Evolutionary conservation across 1,140 invertebrate genomes (phyloP).

Genomic region (Aphelinus certus): DNA sequence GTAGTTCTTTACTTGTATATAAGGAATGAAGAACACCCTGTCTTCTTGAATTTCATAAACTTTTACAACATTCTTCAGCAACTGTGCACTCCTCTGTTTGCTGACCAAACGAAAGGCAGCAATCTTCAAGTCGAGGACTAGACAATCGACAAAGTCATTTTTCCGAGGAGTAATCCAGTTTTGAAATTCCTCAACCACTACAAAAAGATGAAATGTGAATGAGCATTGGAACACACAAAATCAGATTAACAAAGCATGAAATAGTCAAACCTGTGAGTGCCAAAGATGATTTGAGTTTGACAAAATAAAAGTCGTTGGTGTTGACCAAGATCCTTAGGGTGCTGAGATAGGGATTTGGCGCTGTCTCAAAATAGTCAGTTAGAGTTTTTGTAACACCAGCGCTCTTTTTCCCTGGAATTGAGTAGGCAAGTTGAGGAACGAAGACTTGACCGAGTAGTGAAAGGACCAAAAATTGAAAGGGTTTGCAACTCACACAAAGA

Average conservation of each 20-base stretch:
- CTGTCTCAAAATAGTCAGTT: constrained; percentile 62
- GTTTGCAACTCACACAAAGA: constrained; percentile 47
- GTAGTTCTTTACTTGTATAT: constrained; percentile 56
- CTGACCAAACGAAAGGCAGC: constrained; percentile 70
- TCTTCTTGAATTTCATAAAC: constrained; percentile 67
- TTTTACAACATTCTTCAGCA: constrained; percentile 67
- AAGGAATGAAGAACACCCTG: constrained; percentile 66
- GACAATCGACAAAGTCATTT: constrained; percentile 54
- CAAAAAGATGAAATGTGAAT: constrained; percentile 43
- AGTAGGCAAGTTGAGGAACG: neutral
- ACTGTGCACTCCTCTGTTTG: constrained; percentile 65
- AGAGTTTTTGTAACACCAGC: constrained; percentile 65
- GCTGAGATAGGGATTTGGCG: constrained; percentile 68
- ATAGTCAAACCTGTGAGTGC: constrained; percentile 60
- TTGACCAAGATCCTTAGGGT: constrained; percentile 68
- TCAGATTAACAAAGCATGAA: constrained; percentile 1
- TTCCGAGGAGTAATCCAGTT: constrained; percentile 61
- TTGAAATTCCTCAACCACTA: constrained; percentile 71
- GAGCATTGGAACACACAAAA: constrained; percentile 9
- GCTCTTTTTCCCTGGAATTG: constrained; percentile 67
- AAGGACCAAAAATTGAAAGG: no score
- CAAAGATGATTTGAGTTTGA: constrained; percentile 68
- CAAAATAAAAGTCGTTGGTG: constrained; percentile 67
- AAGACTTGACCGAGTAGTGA: no score
- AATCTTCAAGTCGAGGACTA: constrained; percentile 68